phyloP scores from a whole-genome alignment of 53 echinoderm and acorn worm species.

The Echinometra lucunter region DNA sequence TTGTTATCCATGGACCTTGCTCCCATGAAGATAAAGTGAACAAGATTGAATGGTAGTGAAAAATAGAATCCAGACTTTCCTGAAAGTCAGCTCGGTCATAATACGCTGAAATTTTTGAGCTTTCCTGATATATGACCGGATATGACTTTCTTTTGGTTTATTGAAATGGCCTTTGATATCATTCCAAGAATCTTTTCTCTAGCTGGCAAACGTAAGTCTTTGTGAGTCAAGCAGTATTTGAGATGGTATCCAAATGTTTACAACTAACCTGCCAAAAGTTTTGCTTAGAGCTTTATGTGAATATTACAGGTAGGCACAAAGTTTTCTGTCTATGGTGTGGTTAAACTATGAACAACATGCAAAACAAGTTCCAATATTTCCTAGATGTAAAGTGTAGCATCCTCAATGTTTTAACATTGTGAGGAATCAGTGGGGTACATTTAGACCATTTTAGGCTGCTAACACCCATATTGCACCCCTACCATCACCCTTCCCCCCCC shows the following conservation, averaged over 20 bases:
- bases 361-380: too few relatives aligned
- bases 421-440: neutral
- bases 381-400: neutral
- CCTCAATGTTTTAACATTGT: neutral
- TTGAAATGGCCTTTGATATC: slow-evolving; percentile 45
- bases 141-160: slow-evolving; percentile 13
- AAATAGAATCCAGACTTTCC: neutral
- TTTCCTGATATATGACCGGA: slow-evolving; percentile 2
- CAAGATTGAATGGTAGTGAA: neutral
- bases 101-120: neutral
- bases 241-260: neutral
- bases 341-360: too few relatives aligned
- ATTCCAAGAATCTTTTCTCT: slow-evolving; percentile 8
- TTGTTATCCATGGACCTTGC: neutral
- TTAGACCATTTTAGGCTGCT: neutral
- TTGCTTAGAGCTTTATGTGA: neutral
- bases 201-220: neutral
- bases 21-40: neutral
- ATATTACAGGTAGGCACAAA: neutral
- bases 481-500: neutral
- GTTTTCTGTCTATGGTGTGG: too few relatives aligned
- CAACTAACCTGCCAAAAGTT: neutral
- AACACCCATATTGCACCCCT: neutral
- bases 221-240: neutral
- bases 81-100: neutral